Percentiles rank a stretch among this genome's conserved stretches.
Evolutionary conservation across 2,888 invertebrate genomes (phyloP).

Genomic region (Scaptomyza reducta): DNA sequence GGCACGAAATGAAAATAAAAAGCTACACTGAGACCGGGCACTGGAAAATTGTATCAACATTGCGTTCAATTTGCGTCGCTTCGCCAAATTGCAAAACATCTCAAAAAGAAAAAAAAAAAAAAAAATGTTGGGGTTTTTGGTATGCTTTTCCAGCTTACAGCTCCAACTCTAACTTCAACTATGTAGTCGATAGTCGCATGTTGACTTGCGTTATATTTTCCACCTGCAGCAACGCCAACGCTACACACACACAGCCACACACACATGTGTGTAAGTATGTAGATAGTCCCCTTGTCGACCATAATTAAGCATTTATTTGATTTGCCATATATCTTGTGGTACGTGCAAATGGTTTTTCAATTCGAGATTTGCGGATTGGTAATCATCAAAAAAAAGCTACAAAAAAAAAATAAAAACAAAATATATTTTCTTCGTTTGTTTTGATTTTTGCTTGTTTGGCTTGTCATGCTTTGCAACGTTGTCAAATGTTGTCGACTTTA

Average conservation of each 20-base stretch:
- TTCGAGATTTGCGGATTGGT: conserved; percentile 66
- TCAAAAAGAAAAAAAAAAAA: conserved; percentile 16
- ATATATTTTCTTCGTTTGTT: conserved; percentile 40
- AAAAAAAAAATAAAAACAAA: conserved; percentile 44
- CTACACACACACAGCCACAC: conserved; percentile 29
- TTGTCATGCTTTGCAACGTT: conserved; percentile 59
- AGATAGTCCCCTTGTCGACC: conserved; percentile 47
- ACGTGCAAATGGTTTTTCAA: conserved; percentile 61
- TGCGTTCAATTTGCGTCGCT: conserved; percentile 70
- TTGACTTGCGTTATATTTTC: conserved; percentile 78
- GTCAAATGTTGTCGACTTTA: conserved; percentile 71
- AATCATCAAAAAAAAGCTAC: too few relatives aligned
- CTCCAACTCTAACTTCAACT: conserved; percentile 16
- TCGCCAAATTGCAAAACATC: conserved; percentile 72
- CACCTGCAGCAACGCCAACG: conserved; percentile 74
- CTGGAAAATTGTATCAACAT: conserved; percentile 71
- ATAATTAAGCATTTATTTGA: conserved; percentile 81
- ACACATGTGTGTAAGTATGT: conserved; percentile 17
- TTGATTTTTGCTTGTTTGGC: conserved; percentile 42
- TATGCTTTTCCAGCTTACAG: conserved; percentile 21
- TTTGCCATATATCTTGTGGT: conserved; percentile 75
- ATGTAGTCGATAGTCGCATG: conserved; percentile 45
- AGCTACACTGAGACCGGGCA: conserved; percentile 24
- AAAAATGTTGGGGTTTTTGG: conserved; percentile 44
- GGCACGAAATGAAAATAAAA: conserved; percentile 53